Evolutionary conservation across 2,797 vertebrate species (phyloP).

Genomic region (Pseudochromis fuscus): DNA sequence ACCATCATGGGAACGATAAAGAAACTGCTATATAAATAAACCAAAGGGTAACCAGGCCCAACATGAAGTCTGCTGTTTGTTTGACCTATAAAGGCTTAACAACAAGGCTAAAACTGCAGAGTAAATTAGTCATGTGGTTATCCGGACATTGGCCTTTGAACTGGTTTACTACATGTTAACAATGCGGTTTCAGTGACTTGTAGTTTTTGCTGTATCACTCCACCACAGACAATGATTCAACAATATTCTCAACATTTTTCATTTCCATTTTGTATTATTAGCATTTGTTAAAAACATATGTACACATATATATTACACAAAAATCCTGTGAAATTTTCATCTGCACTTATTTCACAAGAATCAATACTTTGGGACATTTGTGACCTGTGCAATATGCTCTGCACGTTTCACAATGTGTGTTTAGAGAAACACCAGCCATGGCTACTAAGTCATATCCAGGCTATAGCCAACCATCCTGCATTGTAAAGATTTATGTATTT

Average conservation of each 20-base stretch:
- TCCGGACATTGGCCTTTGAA: slow-evolving; percentile 23
- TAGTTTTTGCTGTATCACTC: slow-evolving; percentile 4
- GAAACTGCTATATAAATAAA: slow-evolving; percentile 33
- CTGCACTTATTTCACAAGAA: neutral
- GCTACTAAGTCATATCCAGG: no score
- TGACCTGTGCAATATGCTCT: neutral
- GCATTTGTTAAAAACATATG: neutral
- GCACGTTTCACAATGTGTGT: neutral
- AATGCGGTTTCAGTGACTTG: slow-evolving; percentile 21
- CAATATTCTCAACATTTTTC: neutral
- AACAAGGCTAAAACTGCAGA: slow-evolving; percentile 3
- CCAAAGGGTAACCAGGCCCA: neutral
- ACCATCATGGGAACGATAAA: neutral
- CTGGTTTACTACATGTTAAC: slow-evolving; percentile 16
- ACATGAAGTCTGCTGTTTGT: neutral
- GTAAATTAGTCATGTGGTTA: slow-evolving; percentile 28
- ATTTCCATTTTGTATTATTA: neutral
- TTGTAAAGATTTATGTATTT: neutral
- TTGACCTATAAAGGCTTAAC: slow-evolving; percentile 19
- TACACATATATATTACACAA: neutral
- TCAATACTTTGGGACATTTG: neutral
- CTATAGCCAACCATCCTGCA: no score
- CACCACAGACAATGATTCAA: neutral
- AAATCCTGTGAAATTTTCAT: neutral
- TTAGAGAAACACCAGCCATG: no score